A percentile compares a stretch with the other conserved stretches of the same genome.
Conservation (phyloP, 2,113 vertebrate species). For the Menidia beryllina region DNA sequence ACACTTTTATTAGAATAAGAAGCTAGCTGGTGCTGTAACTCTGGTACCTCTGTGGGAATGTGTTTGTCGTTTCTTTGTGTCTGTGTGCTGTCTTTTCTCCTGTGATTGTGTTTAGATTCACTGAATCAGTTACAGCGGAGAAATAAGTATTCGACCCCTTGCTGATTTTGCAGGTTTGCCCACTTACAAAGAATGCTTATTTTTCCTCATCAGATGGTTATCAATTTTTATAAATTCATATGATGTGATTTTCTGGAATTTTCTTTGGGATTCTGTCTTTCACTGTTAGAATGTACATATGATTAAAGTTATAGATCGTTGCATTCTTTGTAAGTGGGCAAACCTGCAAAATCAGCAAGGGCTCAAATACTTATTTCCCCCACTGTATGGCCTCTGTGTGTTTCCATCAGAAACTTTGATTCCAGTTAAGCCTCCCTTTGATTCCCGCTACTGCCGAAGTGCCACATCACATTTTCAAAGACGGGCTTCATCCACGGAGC, state of each 20-base stretch:
- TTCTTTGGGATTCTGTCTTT: no score
- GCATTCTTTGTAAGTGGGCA: no score
- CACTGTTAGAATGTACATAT: no score
- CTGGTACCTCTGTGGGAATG: background rate
- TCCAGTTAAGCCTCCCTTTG: constrained; percentile 15
- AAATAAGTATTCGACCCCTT: no score
- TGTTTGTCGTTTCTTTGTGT: constrained; percentile 17
- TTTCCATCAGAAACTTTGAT: constrained; percentile 44
- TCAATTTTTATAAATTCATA: no score
- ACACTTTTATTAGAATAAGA: background rate
- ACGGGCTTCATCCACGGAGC: background rate
- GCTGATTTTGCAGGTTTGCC: no score
- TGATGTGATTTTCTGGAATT: no score
- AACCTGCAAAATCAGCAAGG: no score
- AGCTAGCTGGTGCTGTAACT: background rate
- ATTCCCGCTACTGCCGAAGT: background rate
- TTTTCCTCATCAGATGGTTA: no score
- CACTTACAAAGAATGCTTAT: no score
- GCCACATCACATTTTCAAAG: background rate
- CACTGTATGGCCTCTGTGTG: constrained; percentile 2
- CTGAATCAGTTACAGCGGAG: constrained; percentile 43
- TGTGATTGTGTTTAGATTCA: constrained; percentile 24
- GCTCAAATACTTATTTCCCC: no score
- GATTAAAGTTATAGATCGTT: no score
- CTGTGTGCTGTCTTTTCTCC: constrained; percentile 15